Base-by-base conservation (phyloP, 23 tunicate species). In the Trididemnum miniatum region DNA sequence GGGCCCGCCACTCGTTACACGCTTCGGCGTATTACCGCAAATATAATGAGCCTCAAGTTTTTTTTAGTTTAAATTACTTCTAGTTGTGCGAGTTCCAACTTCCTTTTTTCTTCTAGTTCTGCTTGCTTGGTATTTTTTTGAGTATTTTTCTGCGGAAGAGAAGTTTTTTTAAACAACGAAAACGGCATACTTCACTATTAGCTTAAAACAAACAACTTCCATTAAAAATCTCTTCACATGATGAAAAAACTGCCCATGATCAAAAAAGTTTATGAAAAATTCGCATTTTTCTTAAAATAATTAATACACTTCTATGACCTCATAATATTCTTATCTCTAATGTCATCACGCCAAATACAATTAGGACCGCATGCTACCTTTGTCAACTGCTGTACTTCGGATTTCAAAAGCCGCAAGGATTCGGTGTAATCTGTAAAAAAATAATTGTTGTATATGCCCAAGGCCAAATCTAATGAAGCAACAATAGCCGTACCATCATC, bases 161-260 rank as follows among this genome's bases (percentile, higher is more conserved):
- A 51, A 40, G 86, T 18, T 50, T 88, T 88, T 82, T 88, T 88
- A 77, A 88, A 88, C 78, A 88, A 77, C 37, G 51, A 54, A 65
- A 88, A 88, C 28, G 87, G 87, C 93, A 88, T 88, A 44, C 15
- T 15, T 44, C 15, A 44, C 15, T 44, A 7, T 9, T 44, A 44
- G 12, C 15, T 44, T 44, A 44, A 9, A 44, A 44, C 54, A 44
- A 9, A 15, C 54, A 44, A 44, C 54, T 7, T 15, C 15, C 12
- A 44, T 7, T 9, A 44, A 44, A 44, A 44, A 7, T 44, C 54
- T 44, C 54, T n/a, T n/a, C n/a, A n/a, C n/a, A n/a, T n/a, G n/a
- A n/a, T n/a, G n/a, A n/a, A n/a, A n/a, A n/a, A n/a, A n/a, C n/a
- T n/a, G n/a, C n/a, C n/a, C n/a, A n/a, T n/a, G n/a, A n/a, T n/a